These are phyloP conservation scores for Sarcophaga variegata DNA, from an alignment of 2,888 invertebrate species.

Conservation along the genomic window DNA sequence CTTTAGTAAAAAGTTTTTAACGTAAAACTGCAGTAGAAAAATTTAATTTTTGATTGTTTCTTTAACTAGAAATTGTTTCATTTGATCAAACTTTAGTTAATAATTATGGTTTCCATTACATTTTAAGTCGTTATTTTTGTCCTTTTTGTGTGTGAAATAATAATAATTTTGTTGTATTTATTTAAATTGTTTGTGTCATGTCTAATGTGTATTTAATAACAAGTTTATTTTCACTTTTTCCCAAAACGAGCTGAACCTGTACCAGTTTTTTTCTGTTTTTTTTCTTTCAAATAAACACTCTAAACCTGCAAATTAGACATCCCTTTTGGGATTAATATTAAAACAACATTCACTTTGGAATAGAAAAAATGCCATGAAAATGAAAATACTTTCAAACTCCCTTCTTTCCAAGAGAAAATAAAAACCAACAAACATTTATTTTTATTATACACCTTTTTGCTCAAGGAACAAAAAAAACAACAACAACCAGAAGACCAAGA, in stretches of 20 bases:
- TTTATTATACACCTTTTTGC: constrained; percentile 81
- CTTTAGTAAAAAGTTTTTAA: no score
- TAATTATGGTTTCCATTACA: background rate
- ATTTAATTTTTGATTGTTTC: background rate
- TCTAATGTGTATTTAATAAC: constrained; percentile 65
- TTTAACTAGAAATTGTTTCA: background rate
- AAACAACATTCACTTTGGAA: constrained; percentile 57
- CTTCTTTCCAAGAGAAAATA: constrained; percentile 37
- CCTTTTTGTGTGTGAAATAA: background rate
- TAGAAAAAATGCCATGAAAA: constrained; percentile 3
- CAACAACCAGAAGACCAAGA: constrained; percentile 39
- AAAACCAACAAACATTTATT: constrained; percentile 82
- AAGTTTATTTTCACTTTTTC: constrained; percentile 40
- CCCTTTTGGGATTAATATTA: constrained; percentile 74
- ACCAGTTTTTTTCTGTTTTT: background rate
- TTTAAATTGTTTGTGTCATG: constrained; percentile 55
- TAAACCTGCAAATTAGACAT: constrained; percentile 74
- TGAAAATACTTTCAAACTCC: constrained; percentile 52
- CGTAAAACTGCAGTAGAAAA: no score
- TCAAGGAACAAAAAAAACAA: background rate
- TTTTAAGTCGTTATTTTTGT: background rate
- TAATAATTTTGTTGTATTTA: constrained; percentile 39
- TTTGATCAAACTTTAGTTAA: background rate
- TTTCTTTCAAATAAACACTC: constrained; percentile 55
- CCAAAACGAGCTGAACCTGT: background rate